Conservation (phyloP, 1,140 invertebrate genomes). For the Philotrypesis tridentata region DNA sequence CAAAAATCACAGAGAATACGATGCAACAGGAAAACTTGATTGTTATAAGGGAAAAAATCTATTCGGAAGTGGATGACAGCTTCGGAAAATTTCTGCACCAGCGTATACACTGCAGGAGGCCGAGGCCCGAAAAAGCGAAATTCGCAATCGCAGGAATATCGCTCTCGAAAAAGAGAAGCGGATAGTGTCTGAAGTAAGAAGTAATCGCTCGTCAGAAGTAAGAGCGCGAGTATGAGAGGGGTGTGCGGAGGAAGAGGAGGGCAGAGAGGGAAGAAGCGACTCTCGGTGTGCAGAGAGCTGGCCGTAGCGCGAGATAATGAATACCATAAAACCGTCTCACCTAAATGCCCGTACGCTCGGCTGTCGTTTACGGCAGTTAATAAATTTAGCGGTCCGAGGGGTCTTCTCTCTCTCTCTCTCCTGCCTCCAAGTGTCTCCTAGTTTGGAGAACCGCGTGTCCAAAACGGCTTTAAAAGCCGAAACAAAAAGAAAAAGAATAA, state of each 20-base stretch:
- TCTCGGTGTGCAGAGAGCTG: neutral
- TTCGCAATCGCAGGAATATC: constrained; percentile 33
- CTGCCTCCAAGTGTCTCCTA: constrained; percentile 30
- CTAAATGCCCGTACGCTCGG: constrained; percentile 42
- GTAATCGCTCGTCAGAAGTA: constrained; percentile 23
- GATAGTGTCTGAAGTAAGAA: constrained; percentile 23
- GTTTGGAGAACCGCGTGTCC: neutral
- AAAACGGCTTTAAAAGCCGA: no score
- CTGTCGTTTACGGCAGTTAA: constrained; percentile 51
- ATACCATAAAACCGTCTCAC: constrained; percentile 48
- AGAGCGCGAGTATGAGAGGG: no score
- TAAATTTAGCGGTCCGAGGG: constrained; percentile 47
- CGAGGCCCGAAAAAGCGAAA: neutral
- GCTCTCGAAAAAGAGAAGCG: constrained; percentile 19
- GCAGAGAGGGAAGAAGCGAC: neutral
- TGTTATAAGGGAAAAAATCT: no score
- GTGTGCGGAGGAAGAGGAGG: constrained; percentile 11
- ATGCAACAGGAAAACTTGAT: no score
- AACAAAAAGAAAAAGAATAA: no score
- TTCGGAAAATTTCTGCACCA: no score
- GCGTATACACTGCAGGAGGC: no score
- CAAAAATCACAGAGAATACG: no score
- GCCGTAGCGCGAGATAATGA: constrained; percentile 44
- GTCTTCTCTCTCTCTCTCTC: constrained; percentile 8
- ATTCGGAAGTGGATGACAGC: no score